Evolutionary conservation across 92 coral and sea anemone species (phyloP), one percentile per base, ranked within the genome.

Genomic region (Epizoanthus illoricatus): DNA sequence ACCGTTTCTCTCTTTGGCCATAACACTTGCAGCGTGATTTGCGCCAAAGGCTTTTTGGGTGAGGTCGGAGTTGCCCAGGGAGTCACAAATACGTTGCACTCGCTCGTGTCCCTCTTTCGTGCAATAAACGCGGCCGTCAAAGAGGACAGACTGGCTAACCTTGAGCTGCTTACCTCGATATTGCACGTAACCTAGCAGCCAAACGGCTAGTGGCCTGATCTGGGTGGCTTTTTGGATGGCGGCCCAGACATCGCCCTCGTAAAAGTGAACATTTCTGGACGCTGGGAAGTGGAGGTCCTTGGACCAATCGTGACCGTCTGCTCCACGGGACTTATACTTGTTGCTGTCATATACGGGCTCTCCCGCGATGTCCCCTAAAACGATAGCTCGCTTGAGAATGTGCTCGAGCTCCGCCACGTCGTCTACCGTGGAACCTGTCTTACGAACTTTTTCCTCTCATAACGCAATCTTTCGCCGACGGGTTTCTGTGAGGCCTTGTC

Each of bases 11-110:
- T 86, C 60, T 9, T 9, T 47, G 0, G 79, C 66, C n/a, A 11
- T 17, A 5, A 69, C 18, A 55, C 70, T 67, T 2, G 88, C 88
- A 11, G 78, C 84, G 49, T 85, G 88, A 73, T 70, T 85, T 65
- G 19, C 73, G 0, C 79, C 80, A 19, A 85, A 68, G 19, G 17
- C 69, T 16, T 73, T 54, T 28, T 9, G 19, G 56, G 73, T 75
- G 5, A 84, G 71, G 0, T 40, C 55, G 0, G 19, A 56, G 1
- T 76, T 19, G 0, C 69, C 79, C n/a, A 78, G 5, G 0, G 2
- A 0, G 16, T 3, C 0, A 56, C 84, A 69, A 0, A 15, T 10
- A 4, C 6, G 3, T 5, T 17, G 40, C 1, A 80, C 18, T 0
- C 59, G 1, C 2, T 47, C 43, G 64, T 80, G 84, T 2, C 49